Evolutionary conservation across 2,888 invertebrate species (phyloP).

Genomic region (Erpobdella octoculata): DNA sequence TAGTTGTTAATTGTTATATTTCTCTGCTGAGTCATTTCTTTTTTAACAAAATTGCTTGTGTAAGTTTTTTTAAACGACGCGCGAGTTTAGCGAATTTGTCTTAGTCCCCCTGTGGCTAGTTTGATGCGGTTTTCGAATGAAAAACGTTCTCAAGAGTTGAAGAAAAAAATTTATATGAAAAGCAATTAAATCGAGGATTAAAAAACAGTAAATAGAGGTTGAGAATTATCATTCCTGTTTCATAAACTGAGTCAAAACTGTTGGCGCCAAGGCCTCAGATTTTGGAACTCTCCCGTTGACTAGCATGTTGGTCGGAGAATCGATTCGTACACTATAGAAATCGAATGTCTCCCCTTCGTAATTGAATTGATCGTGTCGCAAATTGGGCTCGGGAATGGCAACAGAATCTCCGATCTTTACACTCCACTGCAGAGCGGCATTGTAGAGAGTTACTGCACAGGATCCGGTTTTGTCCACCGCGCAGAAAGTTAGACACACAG

Average conservation of each 20-base stretch:
- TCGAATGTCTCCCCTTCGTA: slow-evolving; percentile 56
- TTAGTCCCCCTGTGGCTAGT: no score
- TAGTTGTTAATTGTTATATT: no score
- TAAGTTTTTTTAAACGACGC: no score
- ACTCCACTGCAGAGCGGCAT: slow-evolving; percentile 72
- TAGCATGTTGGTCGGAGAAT: slow-evolving; percentile 66
- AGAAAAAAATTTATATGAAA: no score
- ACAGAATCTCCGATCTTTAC: slow-evolving; percentile 77
- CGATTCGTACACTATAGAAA: slow-evolving; percentile 69
- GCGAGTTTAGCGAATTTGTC: no score
- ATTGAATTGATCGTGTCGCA: slow-evolving; percentile 59
- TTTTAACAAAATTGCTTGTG: no score
- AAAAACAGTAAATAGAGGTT: no score
- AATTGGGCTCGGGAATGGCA: slow-evolving; percentile 68
- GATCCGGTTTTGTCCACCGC: slow-evolving; percentile 66
- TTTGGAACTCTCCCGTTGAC: slow-evolving; percentile 65
- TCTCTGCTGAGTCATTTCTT: no score
- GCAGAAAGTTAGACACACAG: slow-evolving; percentile 68
- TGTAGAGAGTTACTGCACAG: slow-evolving; percentile 74
- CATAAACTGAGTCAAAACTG: slow-evolving; percentile 37
- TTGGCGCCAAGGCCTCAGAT: slow-evolving; percentile 44
- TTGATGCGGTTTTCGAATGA: no score
- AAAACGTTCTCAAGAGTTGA: background rate
- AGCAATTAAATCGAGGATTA: no score
- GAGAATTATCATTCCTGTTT: background rate